These are phyloP conservation scores for Drosophila paulistorum DNA, from an alignment of 1,140 invertebrate species.

Conservation along the genomic window DNA sequence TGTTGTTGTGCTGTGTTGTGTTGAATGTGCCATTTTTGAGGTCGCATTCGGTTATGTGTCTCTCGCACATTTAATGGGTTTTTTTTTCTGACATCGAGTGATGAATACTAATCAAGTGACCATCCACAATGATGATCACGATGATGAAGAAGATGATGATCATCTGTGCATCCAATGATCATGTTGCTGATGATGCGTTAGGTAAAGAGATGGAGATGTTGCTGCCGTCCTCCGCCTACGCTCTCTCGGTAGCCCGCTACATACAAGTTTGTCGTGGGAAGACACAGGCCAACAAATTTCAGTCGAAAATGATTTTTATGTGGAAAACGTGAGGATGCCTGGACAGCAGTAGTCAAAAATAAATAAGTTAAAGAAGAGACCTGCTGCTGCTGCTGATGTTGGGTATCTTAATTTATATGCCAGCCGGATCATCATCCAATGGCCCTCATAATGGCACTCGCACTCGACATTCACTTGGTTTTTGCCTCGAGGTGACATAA, in stretches of 20 bases:
- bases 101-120: constrained; percentile 63
- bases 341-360: not conserved
- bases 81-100: constrained; percentile 34
- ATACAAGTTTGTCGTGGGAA: constrained; percentile 58
- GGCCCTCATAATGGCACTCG: constrained; percentile 65
- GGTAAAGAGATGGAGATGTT: constrained; percentile 35
- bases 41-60: constrained; percentile 43
- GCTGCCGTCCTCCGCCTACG: constrained; percentile 25
- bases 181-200: constrained; percentile 46
- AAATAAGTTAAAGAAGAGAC: constrained; percentile 16
- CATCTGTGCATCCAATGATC: constrained; percentile 70
- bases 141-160: constrained; percentile 37
- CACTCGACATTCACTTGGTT: constrained; percentile 50
- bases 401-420: constrained; percentile 72
- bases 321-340: constrained; percentile 73
- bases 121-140: constrained; percentile 40
- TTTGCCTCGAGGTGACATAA: constrained; percentile 46
- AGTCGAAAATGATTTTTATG: constrained; percentile 78
- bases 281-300: constrained; percentile 62
- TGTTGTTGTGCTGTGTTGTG: constrained; percentile 31
- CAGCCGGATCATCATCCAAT: constrained; percentile 71
- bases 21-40: constrained; percentile 65
- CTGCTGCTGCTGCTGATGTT: constrained; percentile 10
- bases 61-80: constrained; percentile 71
- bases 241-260: constrained; percentile 41